Percentiles rank a stretch among this genome's conserved stretches.
These are phyloP conservation scores for Procambarus virginalis DNA, from an alignment of 1,140 invertebrate species.

Conservation along the genomic window DNA sequence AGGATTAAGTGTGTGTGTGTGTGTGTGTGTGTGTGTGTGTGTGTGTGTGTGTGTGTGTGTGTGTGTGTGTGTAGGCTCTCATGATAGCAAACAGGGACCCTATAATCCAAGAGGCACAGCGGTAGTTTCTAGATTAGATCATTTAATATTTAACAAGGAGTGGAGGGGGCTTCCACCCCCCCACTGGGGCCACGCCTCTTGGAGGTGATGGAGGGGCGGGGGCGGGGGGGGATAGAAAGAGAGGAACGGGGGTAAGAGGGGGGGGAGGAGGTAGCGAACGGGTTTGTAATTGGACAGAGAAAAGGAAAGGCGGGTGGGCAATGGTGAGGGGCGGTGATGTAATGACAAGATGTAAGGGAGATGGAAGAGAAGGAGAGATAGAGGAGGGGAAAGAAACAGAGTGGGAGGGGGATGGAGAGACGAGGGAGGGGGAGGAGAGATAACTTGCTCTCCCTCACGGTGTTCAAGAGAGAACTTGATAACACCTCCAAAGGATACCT, in stretches of 20 bases:
- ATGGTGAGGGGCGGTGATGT: no score
- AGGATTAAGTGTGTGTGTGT: not conserved
- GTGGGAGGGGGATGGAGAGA: not conserved
- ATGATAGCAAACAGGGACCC: no score
- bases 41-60: not conserved
- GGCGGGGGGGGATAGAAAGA: not conserved
- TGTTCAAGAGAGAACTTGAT: no score
- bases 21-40: not conserved
- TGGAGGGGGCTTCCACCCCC: not conserved
- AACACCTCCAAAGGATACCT: no score
- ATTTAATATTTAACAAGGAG: slow-evolving; percentile 19
- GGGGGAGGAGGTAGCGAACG: not conserved
- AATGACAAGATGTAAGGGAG: not conserved
- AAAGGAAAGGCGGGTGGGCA: no score
- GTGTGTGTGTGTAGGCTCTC: not conserved
- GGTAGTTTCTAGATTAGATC: slow-evolving; percentile 21
- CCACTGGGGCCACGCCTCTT: not conserved
- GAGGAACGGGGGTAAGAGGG: not conserved
- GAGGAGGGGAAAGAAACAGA: not conserved
- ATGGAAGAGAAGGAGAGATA: not conserved
- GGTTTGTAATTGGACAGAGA: no score
- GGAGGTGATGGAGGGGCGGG: not conserved
- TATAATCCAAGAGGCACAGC: not conserved
- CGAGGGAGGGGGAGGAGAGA: not conserved
- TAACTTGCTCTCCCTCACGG: no score